Percentiles rank a stretch among this genome's conserved stretches.
These are phyloP conservation scores for Eleutherodactylus coqui DNA, from an alignment of 2,797 vertebrate species.

Conservation along the genomic window DNA sequence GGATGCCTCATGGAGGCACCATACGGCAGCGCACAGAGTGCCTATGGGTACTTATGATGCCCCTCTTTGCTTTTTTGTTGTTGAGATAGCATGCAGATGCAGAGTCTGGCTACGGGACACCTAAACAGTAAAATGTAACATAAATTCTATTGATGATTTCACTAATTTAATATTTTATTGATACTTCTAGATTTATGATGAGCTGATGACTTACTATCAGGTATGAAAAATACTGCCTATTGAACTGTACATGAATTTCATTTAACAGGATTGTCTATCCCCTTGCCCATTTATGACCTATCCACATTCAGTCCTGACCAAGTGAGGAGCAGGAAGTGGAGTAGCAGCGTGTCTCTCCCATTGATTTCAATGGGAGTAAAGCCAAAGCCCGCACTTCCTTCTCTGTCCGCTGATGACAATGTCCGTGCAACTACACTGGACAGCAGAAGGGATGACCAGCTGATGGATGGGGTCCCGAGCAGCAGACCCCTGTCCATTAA, in stretches of 20 bases:
- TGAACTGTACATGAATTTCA: not conserved
- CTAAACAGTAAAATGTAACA: not conserved
- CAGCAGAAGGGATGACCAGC: too few species aligned
- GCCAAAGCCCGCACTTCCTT: too few species aligned
- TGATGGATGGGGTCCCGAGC: too few species aligned
- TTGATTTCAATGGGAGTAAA: too few species aligned
- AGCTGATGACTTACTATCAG: slow-evolving; percentile 10
- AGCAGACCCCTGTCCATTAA: too few species aligned
- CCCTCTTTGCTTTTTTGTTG: not conserved
- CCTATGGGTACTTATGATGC: not conserved
- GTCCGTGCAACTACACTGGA: too few species aligned
- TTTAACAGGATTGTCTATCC: too few species aligned
- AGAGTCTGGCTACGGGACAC: not conserved
- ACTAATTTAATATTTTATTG: not conserved
- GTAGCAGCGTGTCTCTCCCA: too few species aligned
- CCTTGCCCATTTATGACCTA: too few species aligned
- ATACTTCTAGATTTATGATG: slow-evolving; percentile 12
- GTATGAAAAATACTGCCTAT: not conserved
- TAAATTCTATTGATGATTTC: not conserved
- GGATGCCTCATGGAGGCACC: not conserved
- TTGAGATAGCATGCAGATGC: not conserved
- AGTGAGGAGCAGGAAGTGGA: too few species aligned
- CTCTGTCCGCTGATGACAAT: too few species aligned
- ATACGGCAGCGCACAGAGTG: not conserved
- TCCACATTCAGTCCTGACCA: too few species aligned